phyloP scores from a whole-genome alignment of 2,797 vertebrate genomes.

The Apogon talboti region DNA sequence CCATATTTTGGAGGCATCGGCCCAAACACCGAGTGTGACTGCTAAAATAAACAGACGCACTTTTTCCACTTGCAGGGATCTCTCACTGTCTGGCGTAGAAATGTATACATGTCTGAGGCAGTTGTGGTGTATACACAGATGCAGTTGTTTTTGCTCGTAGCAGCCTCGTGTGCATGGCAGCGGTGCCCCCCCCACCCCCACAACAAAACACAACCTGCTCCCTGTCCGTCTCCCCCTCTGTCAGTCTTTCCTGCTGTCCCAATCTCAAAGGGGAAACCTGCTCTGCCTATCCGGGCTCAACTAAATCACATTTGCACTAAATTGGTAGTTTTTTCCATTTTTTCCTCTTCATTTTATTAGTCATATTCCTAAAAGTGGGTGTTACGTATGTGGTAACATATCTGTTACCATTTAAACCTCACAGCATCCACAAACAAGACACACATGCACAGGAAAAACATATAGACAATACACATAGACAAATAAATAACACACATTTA shows the following conservation, averaged over 20 bases:
- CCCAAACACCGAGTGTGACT: conserved; percentile 69
- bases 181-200: conserved; percentile 3
- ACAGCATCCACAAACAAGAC: not conserved
- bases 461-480: not conserved
- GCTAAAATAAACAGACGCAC: conserved; percentile 77
- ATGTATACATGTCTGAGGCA: conserved; percentile 64
- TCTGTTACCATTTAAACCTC: not conserved
- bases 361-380: not conserved
- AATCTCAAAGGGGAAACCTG: conserved; percentile 2
- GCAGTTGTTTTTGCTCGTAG: conserved; percentile 68
- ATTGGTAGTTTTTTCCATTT: not conserved
- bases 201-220: conserved; percentile 44
- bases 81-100: conserved; percentile 61
- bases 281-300: conserved; percentile 13
- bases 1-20: conserved; percentile 57
- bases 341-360: not conserved
- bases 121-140: conserved; percentile 64
- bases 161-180: conserved; percentile 27
- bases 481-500: not conserved
- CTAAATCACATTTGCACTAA: conserved; percentile 24
- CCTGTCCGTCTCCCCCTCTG: conserved; percentile 26
- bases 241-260: conserved; percentile 10
- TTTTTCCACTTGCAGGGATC: conserved; percentile 76
- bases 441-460: not conserved
- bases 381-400: not conserved